Evolutionary conservation across 2,113 vertebrate species (phyloP), one percentile per base, ranked within the genome.

Genomic region (Entelurus aequoreus): DNA sequence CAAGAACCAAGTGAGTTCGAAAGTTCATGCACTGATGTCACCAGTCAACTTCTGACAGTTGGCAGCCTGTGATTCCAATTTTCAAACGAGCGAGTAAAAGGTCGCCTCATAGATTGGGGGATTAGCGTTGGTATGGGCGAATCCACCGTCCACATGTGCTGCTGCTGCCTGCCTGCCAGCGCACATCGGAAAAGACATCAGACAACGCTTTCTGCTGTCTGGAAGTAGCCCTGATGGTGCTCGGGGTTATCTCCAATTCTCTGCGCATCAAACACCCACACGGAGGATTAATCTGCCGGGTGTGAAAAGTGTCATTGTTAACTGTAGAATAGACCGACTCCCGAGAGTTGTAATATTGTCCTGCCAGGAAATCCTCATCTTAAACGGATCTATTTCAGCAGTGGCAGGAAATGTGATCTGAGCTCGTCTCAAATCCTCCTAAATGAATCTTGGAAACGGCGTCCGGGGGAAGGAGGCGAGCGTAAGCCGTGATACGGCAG

Each of bases 101-200:
- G 73, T 72, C 69, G 21, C 53, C 38, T 40, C 19, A 48, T 66
- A 68, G 69, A 82, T 82, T 72, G 63, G 60, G 54, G 65, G 70
- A 81, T 75, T 71, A 79, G 28, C 74, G 70, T 59, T 63, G 69
- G 65, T 68, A 69, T 69, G 49, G 57, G 55, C 6, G 47, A 78
- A 67, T 79, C 76, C 65, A 37, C 59, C 48, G 64, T 70, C 44
- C 71, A 66, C 65, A 68, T 68, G 69, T 66, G 71, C 60, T 72
- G 19, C 19, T 19, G 1, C 19, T 19, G 58, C 66, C 66, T 64
- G 72, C 15, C 56, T 4, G 19, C 60, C 54, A 49, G 35, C 54
- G 47, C 73, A 65, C 59, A 65, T 68, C 40, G 10, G 65, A 62
- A 28, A 62, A 65, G 65, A 54, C 47, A 37, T 60, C 48, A 19